Base-by-base conservation (phyloP, 2,113 vertebrate species). In the Gorsachius goisagi region DNA sequence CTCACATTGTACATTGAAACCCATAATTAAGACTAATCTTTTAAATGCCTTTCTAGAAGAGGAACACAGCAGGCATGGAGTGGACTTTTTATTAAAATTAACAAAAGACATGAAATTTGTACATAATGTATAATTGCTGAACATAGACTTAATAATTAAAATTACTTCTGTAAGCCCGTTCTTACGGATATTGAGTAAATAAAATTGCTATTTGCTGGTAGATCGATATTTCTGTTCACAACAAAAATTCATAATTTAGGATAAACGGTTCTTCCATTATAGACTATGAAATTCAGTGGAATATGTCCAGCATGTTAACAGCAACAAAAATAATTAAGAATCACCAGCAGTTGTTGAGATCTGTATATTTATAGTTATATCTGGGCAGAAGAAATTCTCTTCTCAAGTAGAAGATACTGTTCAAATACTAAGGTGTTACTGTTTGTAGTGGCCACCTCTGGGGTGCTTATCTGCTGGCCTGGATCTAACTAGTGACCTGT, bases 81-180 rank as follows among this genome's bases (percentile, higher is more conserved):
- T 88, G 90, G 95, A 91, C 81, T 94, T 97, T 93, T 96, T 90
- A 96, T 96, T 96, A 95, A 97, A 97, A 96, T 95, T 93, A 96
- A 91, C 94, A 97, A 91, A 93, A 89, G 69, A 89, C 96, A 96
- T 89, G 45, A 82, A 83, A 76, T 85, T 95, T 82, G 80, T 90
- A 35, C 62, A 11, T 89, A 92, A 91, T 55, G 37, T 73, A 12
- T 78, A 95, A 97, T 91, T 81, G 67, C 86, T 89, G 75, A 94
- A 82, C 74, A 69, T 18, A 92, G 68, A 79, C 90, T 91, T 93
- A 77, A 78, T 94, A 93, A 92, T 85, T 96, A 81, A 93, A 96
- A 93, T 96, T 44, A 85, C 50, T 97, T 97, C 69, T 82, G 52
- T 67, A 78, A 95, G 76, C 71, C 73, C 67, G 15, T 85, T 67